Conservation (phyloP, 2,888 invertebrate species). For the Drepanosiphum platanoidis region DNA sequence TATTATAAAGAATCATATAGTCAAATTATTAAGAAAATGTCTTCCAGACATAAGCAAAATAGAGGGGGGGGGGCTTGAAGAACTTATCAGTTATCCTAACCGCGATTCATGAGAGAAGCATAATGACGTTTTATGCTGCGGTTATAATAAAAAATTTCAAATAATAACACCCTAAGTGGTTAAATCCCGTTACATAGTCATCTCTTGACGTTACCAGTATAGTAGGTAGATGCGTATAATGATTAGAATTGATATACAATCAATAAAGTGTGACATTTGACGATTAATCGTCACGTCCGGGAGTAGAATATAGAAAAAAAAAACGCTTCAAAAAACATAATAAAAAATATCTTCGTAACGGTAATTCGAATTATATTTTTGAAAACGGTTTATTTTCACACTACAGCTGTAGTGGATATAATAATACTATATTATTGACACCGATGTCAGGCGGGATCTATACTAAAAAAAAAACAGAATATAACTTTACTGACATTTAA, state of each 20-base stretch:
- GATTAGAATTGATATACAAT: neutral
- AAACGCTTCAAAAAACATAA: neutral
- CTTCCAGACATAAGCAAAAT: no score
- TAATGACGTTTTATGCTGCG: neutral
- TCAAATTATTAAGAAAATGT: no score
- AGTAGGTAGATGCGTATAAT: neutral
- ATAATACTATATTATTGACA: neutral
- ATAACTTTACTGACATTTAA: no score
- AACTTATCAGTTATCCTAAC: no score
- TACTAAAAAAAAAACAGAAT: neutral
- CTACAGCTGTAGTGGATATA: neutral
- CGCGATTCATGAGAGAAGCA: no score
- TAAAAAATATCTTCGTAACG: neutral
- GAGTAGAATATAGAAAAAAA: neutral
- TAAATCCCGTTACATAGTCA: slow-evolving; percentile 30
- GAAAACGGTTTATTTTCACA: neutral
- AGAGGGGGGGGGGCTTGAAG: no score
- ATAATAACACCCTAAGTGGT: neutral
- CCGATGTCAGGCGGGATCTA: neutral
- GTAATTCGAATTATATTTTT: slow-evolving; percentile 2
- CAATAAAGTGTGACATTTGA: slow-evolving; percentile 35
- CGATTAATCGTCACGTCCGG: neutral
- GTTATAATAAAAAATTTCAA: neutral
- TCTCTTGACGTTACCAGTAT: neutral
- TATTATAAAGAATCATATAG: no score